Evolutionary conservation across 1,140 invertebrate genomes (phyloP), one percentile per base, ranked within the genome.

Genomic region (Drosophila punjabiensis): DNA sequence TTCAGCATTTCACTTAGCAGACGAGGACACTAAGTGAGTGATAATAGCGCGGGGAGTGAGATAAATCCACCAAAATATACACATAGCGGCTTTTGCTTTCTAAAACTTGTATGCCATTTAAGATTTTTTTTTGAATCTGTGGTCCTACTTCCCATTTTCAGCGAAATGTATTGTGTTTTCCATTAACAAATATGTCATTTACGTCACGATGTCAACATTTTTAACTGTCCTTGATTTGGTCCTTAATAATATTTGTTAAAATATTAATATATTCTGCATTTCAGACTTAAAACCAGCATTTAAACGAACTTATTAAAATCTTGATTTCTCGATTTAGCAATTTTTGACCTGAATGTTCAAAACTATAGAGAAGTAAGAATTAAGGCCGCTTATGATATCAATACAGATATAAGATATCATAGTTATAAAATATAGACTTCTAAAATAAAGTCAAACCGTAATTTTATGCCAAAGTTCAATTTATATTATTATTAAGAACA

Each of bases 1-100:
- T 85, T 85, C 86, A 85, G 88, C 79, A 69, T 89, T 89, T 89
- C 82, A 89, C 85, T 89, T 89, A 89, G 81, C 61, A 50, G 64
- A 77, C 60, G 66, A 69, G 62, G 64, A 79, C 60, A 70, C 20
- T 73, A 68, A 78, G 75, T 45, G 60, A 59, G 66, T 71, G 68
- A 71, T 71, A 71, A 71, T 41, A n/a, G 67, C 45, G 30, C 16
- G 41, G n/a, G 37, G 56, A 56, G 73, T 52, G 53, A 13, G 62
- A 68, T 52, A 30, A 45, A 43, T 53, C 28, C n/a, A 20, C 41
- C 16, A 50, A 60, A 37, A 52, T 65, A 41, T 41, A 32, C 50
- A 52, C 3, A 41, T 16, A 45, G 55, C 35, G 59, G 39, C 20
- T 64, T 63, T 64, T 63, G 28, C 28, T 63, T 65, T 41, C 13